phyloP scores from a whole-genome alignment of 2,113 vertebrate species.

The Corythaeola cristata region DNA sequence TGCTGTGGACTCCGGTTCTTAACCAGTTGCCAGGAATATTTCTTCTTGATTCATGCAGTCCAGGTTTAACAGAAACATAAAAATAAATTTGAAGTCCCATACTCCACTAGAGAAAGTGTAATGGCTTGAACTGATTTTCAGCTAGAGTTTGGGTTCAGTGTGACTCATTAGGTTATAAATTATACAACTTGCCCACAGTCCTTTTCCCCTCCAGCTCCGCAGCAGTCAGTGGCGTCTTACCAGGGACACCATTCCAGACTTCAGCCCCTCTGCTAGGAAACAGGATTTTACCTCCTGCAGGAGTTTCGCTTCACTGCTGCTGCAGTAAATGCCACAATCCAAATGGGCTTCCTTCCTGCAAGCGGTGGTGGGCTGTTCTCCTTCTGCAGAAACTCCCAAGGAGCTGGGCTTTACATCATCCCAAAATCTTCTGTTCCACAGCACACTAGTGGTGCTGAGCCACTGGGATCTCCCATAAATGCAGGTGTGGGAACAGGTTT shows the following conservation, averaged over 20 bases:
- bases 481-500: neutral
- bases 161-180: neutral
- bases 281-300: neutral
- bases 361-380: neutral
- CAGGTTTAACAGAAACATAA: neutral
- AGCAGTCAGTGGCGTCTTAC: neutral
- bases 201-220: neutral
- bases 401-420: neutral
- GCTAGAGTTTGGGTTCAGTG: neutral
- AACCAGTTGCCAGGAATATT: neutral
- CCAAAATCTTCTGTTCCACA: neutral
- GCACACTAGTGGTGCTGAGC: neutral
- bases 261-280: neutral
- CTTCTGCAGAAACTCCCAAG: neutral
- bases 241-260: neutral
- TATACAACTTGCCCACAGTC: neutral
- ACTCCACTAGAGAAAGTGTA: neutral
- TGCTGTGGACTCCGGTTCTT: neutral
- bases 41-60: neutral
- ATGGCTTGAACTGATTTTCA: neutral
- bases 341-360: neutral
- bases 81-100: neutral
- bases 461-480: neutral
- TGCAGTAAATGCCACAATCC: neutral
- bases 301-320: neutral